Percentiles rank a stretch among this genome's conserved stretches.
Conservation (phyloP, 2,113 vertebrate species). For the Syngnathus scovelli region DNA sequence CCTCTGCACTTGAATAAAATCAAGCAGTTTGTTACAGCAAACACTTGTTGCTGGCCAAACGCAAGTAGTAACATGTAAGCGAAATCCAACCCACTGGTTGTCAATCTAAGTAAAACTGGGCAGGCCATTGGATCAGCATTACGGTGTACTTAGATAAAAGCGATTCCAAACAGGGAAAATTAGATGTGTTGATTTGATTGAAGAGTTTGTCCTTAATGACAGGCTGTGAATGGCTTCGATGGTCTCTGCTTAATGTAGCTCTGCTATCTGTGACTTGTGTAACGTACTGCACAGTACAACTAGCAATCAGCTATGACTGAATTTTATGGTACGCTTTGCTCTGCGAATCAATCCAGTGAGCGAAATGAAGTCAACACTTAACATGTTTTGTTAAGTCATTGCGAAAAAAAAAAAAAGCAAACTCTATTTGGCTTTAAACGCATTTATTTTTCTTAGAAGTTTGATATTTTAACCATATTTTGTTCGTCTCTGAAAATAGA, state of each 20-base stretch:
- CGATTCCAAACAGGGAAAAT: neutral
- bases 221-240: too few relatives aligned
- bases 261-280: constrained; percentile 19
- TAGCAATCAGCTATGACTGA: constrained; percentile 13
- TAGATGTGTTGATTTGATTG: too few relatives aligned
- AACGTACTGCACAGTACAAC: neutral
- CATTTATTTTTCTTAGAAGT: neutral
- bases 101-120: neutral
- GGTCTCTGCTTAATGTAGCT: constrained; percentile 17
- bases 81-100: neutral
- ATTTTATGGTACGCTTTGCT: constrained; percentile 20
- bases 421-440: neutral
- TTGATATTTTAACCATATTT: too few relatives aligned
- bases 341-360: constrained; percentile 24
- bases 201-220: too few relatives aligned
- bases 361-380: constrained; percentile 24
- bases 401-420: too few relatives aligned
- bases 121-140: too few relatives aligned
- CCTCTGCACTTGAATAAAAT: neutral
- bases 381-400: too few relatives aligned
- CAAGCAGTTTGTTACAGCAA: neutral
- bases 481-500: neutral
- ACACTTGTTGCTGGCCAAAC: neutral
- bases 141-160: neutral
- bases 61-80: neutral